Evolutionary conservation across 2,113 vertebrate species (phyloP), one percentile per base, ranked within the genome.

Genomic region (Carassius auratus): DNA sequence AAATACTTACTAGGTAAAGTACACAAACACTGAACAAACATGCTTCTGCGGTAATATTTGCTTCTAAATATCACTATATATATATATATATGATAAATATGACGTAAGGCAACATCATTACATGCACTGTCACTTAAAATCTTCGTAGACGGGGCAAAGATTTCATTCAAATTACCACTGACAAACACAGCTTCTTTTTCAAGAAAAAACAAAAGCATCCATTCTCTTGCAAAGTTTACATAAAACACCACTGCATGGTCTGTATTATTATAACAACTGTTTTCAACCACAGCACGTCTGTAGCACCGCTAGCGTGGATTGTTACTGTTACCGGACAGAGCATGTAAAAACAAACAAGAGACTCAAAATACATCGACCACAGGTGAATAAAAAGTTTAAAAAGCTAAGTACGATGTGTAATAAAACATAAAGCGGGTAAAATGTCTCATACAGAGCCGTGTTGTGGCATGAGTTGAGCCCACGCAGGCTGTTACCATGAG

Each of bases 401-500:
- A 64, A 7, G 3, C 36, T 4, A 5, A 50, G 8, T 26, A 23
- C 2, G 17, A 33, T 48, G 13, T 33, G 1, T 7, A 26, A 78
- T 8, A 10, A 50, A 81, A 17, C 4, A n/a, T n/a, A 15, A 1
- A 71, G 30, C 33, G 15, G 4, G 50, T 78, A 36, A 59, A 59
- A 55, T 0, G 4, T 68, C 12, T 5, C 5, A 15, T 9, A 69
- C 9, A 6, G 3, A 42, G 42, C 21, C 73, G 33, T 62, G 33
- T 61, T 23, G 73, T 50, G 10, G n/a, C 14, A 14, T 30, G 7
- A 50, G 17, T 52, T 50, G 4, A 6, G 8, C 45, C 62, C 62
- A 8, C 62, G 62, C 62, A 68, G 62, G 23, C 45, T 50, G 7
- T 33, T 69, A 81, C 79, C 79, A 81, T 81, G 79, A 81, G 78